A percentile compares a stretch with the other conserved stretches of the same genome.
phyloP scores from a whole-genome alignment of 2,888 invertebrate genomes.

The Parnassius orleans region DNA sequence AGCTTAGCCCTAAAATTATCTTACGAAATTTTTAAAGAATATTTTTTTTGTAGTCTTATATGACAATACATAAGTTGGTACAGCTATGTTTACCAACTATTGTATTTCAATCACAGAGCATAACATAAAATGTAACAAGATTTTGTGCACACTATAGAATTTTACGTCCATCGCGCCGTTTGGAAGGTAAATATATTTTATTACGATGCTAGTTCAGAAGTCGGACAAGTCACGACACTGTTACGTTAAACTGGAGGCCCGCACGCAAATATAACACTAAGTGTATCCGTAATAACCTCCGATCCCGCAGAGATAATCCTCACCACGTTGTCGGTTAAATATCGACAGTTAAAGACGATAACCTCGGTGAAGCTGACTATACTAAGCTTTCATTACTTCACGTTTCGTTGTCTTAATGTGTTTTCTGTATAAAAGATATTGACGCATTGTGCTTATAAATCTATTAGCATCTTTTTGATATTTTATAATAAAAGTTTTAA shows the following conservation, averaged over 20 bases:
- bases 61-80: too few species aligned
- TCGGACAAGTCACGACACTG: slow-evolving; percentile 65
- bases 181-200: slow-evolving; percentile 62
- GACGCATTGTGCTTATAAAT: background rate
- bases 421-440: background rate
- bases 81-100: too few species aligned
- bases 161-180: slow-evolving; percentile 45
- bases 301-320: slow-evolving; percentile 39
- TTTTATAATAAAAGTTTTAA: background rate
- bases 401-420: slow-evolving; percentile 7
- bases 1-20: too few species aligned
- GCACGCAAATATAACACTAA: slow-evolving; percentile 65
- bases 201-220: slow-evolving; percentile 54
- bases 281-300: slow-evolving; percentile 39
- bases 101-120: slow-evolving; percentile 5
- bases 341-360: slow-evolving; percentile 29
- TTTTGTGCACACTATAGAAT: slow-evolving; percentile 48
- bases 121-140: slow-evolving; percentile 23
- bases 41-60: too few species aligned
- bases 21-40: too few species aligned
- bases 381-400: slow-evolving; percentile 22
- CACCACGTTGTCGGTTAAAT: slow-evolving; percentile 28
- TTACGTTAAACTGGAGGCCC: slow-evolving; percentile 50
- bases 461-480: slow-evolving; percentile 18
- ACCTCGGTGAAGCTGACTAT: slow-evolving; percentile 22